Percentiles rank a stretch among this genome's conserved stretches.
phyloP scores from a whole-genome alignment of 2,888 invertebrate species.

The Crocallis elinguaria region DNA sequence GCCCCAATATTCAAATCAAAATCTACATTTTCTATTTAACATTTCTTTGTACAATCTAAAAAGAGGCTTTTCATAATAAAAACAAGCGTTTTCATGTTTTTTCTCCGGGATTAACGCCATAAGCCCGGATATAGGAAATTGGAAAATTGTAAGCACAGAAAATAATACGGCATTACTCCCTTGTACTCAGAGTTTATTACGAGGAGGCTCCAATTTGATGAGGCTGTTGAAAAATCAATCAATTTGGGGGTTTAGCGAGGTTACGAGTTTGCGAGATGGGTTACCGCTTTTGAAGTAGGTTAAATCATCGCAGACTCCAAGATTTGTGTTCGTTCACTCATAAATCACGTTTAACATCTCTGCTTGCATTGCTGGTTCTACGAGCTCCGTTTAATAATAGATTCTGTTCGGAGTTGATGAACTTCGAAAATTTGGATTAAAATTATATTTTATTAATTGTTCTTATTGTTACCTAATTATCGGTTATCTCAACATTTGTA shows the following conservation, averaged over 20 bases:
- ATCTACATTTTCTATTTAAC: constrained; percentile 22
- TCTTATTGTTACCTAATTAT: no score
- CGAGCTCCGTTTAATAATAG: constrained; percentile 15
- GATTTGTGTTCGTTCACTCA: constrained; percentile 21
- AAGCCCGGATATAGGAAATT: constrained; percentile 52
- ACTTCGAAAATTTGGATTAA: not conserved
- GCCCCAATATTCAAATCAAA: constrained; percentile 26
- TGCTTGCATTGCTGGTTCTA: constrained; percentile 9
- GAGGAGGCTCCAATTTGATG: constrained; percentile 32
- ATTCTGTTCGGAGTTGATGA: not conserved
- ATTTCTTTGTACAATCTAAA: constrained; percentile 30
- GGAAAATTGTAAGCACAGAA: constrained; percentile 47
- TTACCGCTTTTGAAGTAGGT: constrained; percentile 20
- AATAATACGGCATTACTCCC: constrained; percentile 38
- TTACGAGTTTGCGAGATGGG: constrained; percentile 23
- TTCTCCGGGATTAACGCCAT: constrained; percentile 47
- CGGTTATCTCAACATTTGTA: no score
- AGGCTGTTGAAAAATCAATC: constrained; percentile 42
- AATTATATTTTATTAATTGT: no score
- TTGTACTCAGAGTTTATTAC: constrained; percentile 37
- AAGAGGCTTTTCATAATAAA: constrained; percentile 41
- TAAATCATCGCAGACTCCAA: constrained; percentile 21
- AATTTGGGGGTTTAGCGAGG: constrained; percentile 35
- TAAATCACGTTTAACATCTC: constrained; percentile 19
- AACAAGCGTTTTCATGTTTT: constrained; percentile 45